Conservation (phyloP, 2,797 vertebrate genomes). For the Clarias pachynema region DNA sequence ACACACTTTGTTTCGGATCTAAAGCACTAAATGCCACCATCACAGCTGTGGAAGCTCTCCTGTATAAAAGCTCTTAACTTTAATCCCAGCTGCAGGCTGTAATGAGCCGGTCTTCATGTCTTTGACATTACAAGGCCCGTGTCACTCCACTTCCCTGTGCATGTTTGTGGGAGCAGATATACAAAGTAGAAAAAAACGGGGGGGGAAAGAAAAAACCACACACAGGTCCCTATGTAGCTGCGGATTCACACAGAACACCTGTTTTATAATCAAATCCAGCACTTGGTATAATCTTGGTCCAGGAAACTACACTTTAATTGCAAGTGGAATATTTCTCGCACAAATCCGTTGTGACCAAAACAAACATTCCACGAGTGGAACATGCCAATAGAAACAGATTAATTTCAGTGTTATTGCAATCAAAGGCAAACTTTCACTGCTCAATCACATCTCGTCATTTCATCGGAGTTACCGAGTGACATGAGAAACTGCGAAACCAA, state of each 20-base stretch:
- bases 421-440: not conserved
- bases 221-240: not conserved
- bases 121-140: slow-evolving; percentile 16
- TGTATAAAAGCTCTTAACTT: slow-evolving; percentile 38
- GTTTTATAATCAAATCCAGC: not conserved
- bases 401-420: not conserved
- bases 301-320: not conserved
- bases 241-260: not conserved
- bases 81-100: slow-evolving; percentile 35
- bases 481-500: not conserved
- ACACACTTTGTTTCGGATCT: slow-evolving; percentile 56
- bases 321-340: not conserved
- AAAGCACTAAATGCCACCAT: slow-evolving; percentile 39
- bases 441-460: slow-evolving; percentile 1
- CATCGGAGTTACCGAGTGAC: not conserved
- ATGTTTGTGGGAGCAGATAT: slow-evolving; percentile 8
- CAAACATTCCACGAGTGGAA: not conserved
- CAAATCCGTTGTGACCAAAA: not conserved
- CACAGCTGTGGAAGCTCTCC: slow-evolving; percentile 26
- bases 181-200: not conserved
- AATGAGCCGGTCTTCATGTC: slow-evolving; percentile 15
- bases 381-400: not conserved
- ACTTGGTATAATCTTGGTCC: not conserved
- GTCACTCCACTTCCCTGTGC: not conserved
- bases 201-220: too few species aligned